Base-by-base conservation (phyloP, 1,140 invertebrate species). In the Drosophila parvula region DNA sequence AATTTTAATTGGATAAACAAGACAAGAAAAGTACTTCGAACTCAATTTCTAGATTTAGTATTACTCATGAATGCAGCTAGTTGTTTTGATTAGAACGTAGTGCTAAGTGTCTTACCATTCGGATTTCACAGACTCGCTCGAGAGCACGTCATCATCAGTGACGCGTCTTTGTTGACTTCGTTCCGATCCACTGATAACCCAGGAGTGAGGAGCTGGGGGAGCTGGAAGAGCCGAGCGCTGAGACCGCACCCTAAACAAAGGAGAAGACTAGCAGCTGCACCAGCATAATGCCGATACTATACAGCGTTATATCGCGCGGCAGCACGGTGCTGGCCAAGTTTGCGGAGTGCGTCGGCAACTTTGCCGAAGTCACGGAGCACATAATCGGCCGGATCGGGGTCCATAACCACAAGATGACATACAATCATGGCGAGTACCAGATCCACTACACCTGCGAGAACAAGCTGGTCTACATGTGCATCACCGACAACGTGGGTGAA, bases 371-470 rank as follows among this genome's bases (percentile, higher is more conserved):
- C 9, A 97, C 97, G 9, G 97, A 98, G 92, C 96, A 98, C 92
- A 97, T 98, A 71, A 93, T 98, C 45, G 93, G 94, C 0, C 97
- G 96, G 92, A 98, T 98, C 86, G 94, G 96, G 32, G 94, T 95
- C 2, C 94, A 96, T 53, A 95, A 98, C 94, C 95, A 97, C 77
- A 98, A 97, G 92, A 93, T 98, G 50, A 98, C 97, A 7, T 98
- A 98, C 90, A 96, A 97, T 0, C 97, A 98, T 93, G 96, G 96
- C 79, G 97, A 96, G 83, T 98, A 97, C 92, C 92, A 98, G 48
- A 98, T 98, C 91, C 97, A 98, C 92, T 99, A 98, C 83, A 95
- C 98, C 61, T 95, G 95, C 71, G 96, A 98, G 92, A 95, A 97
- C 89, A 94, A 95, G 83, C 95, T 98, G 73, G 95, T 98, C 81